phyloP scores from a whole-genome alignment of 64 coral and sea anemone genomes.

The Montipora efflorescens region DNA sequence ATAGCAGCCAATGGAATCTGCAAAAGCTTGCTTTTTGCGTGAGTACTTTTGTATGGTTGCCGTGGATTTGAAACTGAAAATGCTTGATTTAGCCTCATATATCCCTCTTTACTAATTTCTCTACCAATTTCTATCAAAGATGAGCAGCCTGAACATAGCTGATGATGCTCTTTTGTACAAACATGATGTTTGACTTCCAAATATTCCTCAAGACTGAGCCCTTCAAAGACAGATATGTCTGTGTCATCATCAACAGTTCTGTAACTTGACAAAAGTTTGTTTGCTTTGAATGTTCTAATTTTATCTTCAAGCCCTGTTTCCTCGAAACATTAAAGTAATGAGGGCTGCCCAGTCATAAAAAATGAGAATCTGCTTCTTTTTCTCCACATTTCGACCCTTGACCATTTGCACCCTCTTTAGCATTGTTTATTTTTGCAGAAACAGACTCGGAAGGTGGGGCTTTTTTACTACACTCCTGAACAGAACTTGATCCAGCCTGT shows the following conservation, averaged over 20 bases:
- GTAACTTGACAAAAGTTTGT: constrained; percentile 62
- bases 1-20: constrained; percentile 75
- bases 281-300: constrained; percentile 64
- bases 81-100: constrained; percentile 60
- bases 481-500: too few relatives aligned
- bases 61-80: constrained; percentile 67
- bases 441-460: too few relatives aligned
- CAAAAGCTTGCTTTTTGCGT: constrained; percentile 42
- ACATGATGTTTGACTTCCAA: constrained; percentile 23
- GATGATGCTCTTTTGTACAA: too few relatives aligned
- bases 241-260: constrained; percentile 47
- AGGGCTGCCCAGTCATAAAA: too few relatives aligned
- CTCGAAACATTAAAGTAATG: too few relatives aligned
- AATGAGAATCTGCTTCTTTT: too few relatives aligned
- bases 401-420: too few relatives aligned
- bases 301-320: background rate
- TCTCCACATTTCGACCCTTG: too few relatives aligned
- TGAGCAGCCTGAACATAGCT: too few relatives aligned
- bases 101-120: constrained; percentile 54
- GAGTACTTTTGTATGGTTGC: constrained; percentile 62
- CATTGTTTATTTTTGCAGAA: too few relatives aligned
- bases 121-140: too few relatives aligned
- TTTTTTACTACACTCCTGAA: too few relatives aligned
- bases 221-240: constrained; percentile 54
- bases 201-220: constrained; percentile 39